Evolutionary conservation across 2,888 invertebrate species (phyloP).

Genomic region (Epinotia ramella): DNA sequence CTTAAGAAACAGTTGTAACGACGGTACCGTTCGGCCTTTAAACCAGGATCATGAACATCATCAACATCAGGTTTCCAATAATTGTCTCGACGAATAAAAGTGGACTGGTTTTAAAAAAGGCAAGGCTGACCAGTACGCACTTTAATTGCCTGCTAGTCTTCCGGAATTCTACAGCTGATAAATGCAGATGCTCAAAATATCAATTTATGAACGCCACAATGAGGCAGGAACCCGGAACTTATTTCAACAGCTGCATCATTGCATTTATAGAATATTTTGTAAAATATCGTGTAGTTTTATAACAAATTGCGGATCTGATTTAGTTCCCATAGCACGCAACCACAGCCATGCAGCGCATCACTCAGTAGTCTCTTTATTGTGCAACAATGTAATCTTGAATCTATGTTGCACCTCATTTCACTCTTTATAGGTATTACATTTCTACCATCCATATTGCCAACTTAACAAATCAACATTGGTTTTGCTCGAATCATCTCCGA

Average conservation of each 20-base stretch:
- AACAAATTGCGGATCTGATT: slow-evolving; percentile 76
- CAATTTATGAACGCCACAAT: slow-evolving; percentile 9
- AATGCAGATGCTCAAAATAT: slow-evolving; percentile 46
- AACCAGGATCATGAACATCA: slow-evolving; percentile 59
- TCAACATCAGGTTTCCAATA: slow-evolving; percentile 56
- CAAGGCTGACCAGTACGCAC: slow-evolving; percentile 65
- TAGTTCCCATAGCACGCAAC: slow-evolving; percentile 77
- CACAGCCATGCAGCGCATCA: slow-evolving; percentile 69
- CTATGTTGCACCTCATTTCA: slow-evolving; percentile 77
- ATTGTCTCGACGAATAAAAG: slow-evolving; percentile 57
- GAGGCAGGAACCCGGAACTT: slow-evolving; percentile 33
- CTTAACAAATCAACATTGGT: slow-evolving; percentile 75
- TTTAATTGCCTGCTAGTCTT: slow-evolving; percentile 55
- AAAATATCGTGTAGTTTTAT: slow-evolving; percentile 59
- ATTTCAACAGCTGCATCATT: slow-evolving; percentile 21
- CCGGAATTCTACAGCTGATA: slow-evolving; percentile 56
- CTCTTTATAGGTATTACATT: slow-evolving; percentile 62
- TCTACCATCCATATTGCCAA: slow-evolving; percentile 68
- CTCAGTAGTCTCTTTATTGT: slow-evolving; percentile 72
- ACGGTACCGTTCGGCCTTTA: slow-evolving; percentile 53
- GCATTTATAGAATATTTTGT: slow-evolving; percentile 30
- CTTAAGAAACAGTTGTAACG: slow-evolving; percentile 7
- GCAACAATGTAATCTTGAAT: slow-evolving; percentile 81
- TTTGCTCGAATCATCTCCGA: slow-evolving; percentile 77
- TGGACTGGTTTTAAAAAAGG: slow-evolving; percentile 64